Base-by-base conservation (phyloP, 2,888 invertebrate species). In the Asteroscopus sphinx region DNA sequence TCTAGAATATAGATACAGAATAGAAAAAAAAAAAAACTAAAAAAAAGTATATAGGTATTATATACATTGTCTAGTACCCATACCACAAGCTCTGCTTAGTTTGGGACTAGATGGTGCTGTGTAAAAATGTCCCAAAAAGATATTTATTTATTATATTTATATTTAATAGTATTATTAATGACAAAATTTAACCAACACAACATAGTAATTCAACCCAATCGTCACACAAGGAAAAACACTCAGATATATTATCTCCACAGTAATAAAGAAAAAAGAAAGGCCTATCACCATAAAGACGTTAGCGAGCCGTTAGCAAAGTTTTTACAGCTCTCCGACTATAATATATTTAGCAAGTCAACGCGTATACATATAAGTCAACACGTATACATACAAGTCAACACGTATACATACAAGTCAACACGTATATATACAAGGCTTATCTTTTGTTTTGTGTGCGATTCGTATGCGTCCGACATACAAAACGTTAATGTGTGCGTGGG, bases 391-490 rank as follows among this genome's bases (percentile, higher is more conserved):
- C n/a, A n/a, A n/a, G n/a, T n/a, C 74, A 73, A 76, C 73, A 65
- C 78, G 70, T 79, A 79, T 74, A 77, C 79, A 80, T 74, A 77
- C 60, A 68, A 62, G 60, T n/a, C 74, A 73, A 76, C 73, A 65
- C 78, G 70, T 79, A 79, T 74, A 77, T 80, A 80, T 74, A 77
- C 60, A 68, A 62, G 60, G 70, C 76, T 82, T 87, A 84, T 82
- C 81, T 79, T 68, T 66, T 76, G 78, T 79, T 84, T 80, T 80
- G 76, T 76, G 68, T 77, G 73, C 67, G 81, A 82, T 86, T 86
- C 79, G 85, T 82, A 86, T 85, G 85, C 83, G 80, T 72, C 76
- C 74, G 74, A 77, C 82, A 83, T 82, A 73, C 79, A 68, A 78
- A 82, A 77, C 83, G 77, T 85, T 85, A 85, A 85, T 77, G 81